Evolutionary conservation across 2,113 vertebrate species (phyloP).

Genomic region (Oostethus manadensis): DNA sequence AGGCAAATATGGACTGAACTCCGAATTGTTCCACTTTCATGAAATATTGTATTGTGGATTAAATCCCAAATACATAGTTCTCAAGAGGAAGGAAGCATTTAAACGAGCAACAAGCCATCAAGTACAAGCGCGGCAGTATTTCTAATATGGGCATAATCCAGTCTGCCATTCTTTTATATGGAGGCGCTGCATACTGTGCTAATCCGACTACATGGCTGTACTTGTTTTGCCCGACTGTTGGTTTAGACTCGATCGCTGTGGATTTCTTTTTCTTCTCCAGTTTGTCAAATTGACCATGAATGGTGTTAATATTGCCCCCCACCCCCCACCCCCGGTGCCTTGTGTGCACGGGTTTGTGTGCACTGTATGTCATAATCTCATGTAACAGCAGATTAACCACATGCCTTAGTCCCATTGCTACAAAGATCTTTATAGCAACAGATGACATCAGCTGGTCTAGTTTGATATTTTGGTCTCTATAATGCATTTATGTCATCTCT

Average conservation of each 20-base stretch:
- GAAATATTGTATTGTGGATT: no score
- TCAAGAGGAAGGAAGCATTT: no score
- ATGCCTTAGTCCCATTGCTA: slow-evolving; percentile 45
- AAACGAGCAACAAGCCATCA: no score
- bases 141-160: neutral
- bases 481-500: neutral
- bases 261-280: neutral
- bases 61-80: no score
- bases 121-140: no score
- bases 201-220: neutral
- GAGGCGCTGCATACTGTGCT: neutral
- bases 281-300: slow-evolving; percentile 6
- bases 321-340: neutral
- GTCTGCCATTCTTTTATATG: slow-evolving; percentile 6
- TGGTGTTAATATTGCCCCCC: neutral
- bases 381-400: slow-evolving; percentile 67
- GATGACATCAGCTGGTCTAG: neutral
- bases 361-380: slow-evolving; percentile 15
- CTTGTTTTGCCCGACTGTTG: no score
- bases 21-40: no score
- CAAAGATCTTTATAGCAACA: slow-evolving; percentile 12
- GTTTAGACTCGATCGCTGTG: neutral
- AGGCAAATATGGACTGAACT: no score
- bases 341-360: neutral
- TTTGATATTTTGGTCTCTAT: no score